These are phyloP conservation scores for Cerastis rubricosa DNA, from an alignment of 2,888 invertebrate genomes.

Conservation along the genomic window DNA sequence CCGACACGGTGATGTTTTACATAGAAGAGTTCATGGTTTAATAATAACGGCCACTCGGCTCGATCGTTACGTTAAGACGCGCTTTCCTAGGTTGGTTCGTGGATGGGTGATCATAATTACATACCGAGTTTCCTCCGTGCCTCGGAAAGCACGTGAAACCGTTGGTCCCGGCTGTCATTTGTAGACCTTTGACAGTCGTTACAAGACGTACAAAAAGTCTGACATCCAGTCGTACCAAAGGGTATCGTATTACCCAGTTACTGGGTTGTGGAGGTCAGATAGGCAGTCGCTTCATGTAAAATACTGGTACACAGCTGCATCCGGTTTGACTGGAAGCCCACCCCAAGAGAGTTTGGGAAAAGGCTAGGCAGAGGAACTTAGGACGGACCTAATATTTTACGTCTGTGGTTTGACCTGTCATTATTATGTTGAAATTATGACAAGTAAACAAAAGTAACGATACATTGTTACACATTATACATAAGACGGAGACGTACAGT, in stretches of 20 bases:
- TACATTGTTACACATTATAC: too few relatives aligned
- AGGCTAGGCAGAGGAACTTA: background rate
- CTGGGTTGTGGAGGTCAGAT: too few relatives aligned
- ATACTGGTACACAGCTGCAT: background rate
- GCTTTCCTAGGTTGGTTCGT: background rate
- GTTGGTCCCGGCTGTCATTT: background rate
- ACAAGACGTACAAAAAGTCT: too few relatives aligned
- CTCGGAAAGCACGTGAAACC: background rate
- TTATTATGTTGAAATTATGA: too few relatives aligned
- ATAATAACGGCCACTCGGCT: background rate
- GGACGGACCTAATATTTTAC: too few relatives aligned
- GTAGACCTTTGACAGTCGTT: background rate
- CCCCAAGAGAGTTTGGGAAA: background rate
- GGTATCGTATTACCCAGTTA: too few relatives aligned
- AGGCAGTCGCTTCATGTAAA: too few relatives aligned
- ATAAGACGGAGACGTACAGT: constrained; percentile 9
- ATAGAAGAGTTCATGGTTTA: background rate
- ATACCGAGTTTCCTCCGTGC: background rate
- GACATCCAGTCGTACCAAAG: too few relatives aligned
- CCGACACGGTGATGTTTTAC: background rate
- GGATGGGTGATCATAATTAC: background rate
- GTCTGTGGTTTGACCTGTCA: too few relatives aligned
- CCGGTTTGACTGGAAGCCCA: background rate
- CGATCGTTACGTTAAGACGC: background rate
- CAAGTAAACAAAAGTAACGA: too few relatives aligned